Percentiles rank a stretch among this genome's conserved stretches.
Conservation (phyloP, 2,888 invertebrate species). For the Drosophila algonquin region DNA sequence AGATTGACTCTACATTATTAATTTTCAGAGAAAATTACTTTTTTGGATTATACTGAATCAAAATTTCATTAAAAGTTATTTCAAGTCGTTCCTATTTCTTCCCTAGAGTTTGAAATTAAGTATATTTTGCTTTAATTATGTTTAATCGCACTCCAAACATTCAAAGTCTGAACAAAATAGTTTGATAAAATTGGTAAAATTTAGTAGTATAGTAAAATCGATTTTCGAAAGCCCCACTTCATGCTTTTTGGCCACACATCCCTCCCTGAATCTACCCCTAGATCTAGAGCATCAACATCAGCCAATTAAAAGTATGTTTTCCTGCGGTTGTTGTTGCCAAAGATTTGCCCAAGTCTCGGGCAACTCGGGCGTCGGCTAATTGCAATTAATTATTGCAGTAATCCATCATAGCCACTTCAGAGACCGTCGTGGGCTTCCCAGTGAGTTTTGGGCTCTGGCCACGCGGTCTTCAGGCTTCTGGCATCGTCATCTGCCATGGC, state of each 20-base stretch:
- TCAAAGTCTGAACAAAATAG: neutral
- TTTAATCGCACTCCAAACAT: too few species aligned
- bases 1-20: too few species aligned
- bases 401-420: conserved; percentile 65
- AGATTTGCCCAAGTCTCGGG: conserved; percentile 45
- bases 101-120: neutral
- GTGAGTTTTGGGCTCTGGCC: conserved; percentile 33
- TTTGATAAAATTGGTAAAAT: neutral
- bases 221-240: neutral
- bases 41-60: too few species aligned
- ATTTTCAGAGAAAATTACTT: too few species aligned
- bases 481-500: conserved; percentile 36
- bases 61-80: too few species aligned
- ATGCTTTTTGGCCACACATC: neutral
- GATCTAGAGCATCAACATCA: conserved; percentile 31
- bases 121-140: too few species aligned
- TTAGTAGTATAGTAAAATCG: neutral
- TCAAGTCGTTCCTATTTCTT: neutral
- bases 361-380: conserved; percentile 59
- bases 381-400: conserved; percentile 75
- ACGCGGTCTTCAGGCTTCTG: conserved; percentile 28
- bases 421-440: conserved; percentile 9
- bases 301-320: conserved; percentile 20
- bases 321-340: conserved; percentile 21
- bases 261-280: neutral